These are phyloP conservation scores for Cyaniris semiargus DNA, from an alignment of 2,888 invertebrate genomes.

Conservation along the genomic window DNA sequence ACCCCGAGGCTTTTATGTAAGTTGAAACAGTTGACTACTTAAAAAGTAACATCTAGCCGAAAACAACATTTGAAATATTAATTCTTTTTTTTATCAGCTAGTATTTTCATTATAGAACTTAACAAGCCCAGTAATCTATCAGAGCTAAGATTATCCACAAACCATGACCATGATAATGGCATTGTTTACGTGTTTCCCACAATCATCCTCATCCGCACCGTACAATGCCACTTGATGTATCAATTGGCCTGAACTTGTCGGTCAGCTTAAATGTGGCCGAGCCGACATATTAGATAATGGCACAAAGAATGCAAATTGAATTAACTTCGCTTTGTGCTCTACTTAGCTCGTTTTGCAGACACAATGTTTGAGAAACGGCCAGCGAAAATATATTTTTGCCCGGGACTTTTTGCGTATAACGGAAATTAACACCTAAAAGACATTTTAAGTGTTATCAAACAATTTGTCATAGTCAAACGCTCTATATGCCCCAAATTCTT, in stretches of 20 bases:
- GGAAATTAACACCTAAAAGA: not conserved
- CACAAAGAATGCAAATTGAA: conserved; percentile 73
- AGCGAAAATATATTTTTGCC: not conserved
- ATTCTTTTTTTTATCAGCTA: too few relatives aligned
- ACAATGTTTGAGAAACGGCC: not conserved
- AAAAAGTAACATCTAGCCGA: not conserved
- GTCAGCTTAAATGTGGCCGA: conserved; percentile 60
- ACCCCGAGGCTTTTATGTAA: conserved; percentile 85
- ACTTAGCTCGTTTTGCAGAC: conserved; percentile 34
- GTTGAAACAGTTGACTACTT: conserved; percentile 45
- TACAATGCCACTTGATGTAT: conserved; percentile 57
- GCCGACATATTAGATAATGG: conserved; percentile 75
- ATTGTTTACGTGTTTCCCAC: conserved; percentile 36
- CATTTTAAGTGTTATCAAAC: too few relatives aligned
- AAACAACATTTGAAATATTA: not conserved
- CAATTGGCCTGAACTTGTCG: conserved; percentile 71
- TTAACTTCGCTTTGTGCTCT: conserved; percentile 43
- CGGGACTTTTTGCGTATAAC: not conserved
- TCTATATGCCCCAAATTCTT: not conserved
- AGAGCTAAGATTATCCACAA: not conserved
- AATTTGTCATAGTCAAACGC: not conserved
- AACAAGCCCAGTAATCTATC: conserved; percentile 8
- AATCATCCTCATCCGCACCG: conserved; percentile 45
- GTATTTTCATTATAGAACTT: too few relatives aligned
- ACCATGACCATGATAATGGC: conserved; percentile 17